Base-by-base conservation (phyloP, 2,888 invertebrate genomes). In the Griposia aprilina region DNA sequence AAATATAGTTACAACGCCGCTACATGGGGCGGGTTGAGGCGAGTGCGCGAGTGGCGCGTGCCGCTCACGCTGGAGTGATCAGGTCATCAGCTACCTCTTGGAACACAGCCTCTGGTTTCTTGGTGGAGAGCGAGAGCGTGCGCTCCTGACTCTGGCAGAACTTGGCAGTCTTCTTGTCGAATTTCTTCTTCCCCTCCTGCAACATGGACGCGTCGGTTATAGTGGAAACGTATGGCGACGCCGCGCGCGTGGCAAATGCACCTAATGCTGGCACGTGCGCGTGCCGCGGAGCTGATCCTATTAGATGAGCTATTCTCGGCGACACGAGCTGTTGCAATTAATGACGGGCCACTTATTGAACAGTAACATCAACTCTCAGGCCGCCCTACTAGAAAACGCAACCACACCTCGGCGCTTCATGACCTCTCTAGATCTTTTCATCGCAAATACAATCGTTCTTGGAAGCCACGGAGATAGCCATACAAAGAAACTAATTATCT, bases 91-190 rank as follows among this genome's bases (percentile, higher is more conserved):
- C 94, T 93, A 99, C 99, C 98, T 99, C 99, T 97, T 99, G 98
- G 92, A 99, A 97, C 89, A 98, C 98, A 88, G 97, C 98, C 94
- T 99, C 99, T 80, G 98, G 98, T 93, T 99, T 99, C 97, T 99
- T 99, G 74, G 99, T 98, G 74, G 99, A 99, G 90, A 99, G 97
- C 95, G 99, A 99, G 81, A 99, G 97, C 94, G 99, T 99, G 88
- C 99, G 98, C 96, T 99, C 99, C 95, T 99, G 98, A 89, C 98
- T 99, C 96, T 99, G 98, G 95, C 99, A 99, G 96, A 99, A 99
- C 95, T 99, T 99, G 87, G 98, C 98, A 6, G 99, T 99, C 96
- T 99, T 99, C 95, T 99, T 99, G 93, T 99, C 99, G 97, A 99
- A 99, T 95, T 99, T 99, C 97, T 99, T 99, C 96, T 99, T 99